phyloP scores from a whole-genome alignment of 2,113 vertebrate genomes.

The Tringa solitaria region DNA sequence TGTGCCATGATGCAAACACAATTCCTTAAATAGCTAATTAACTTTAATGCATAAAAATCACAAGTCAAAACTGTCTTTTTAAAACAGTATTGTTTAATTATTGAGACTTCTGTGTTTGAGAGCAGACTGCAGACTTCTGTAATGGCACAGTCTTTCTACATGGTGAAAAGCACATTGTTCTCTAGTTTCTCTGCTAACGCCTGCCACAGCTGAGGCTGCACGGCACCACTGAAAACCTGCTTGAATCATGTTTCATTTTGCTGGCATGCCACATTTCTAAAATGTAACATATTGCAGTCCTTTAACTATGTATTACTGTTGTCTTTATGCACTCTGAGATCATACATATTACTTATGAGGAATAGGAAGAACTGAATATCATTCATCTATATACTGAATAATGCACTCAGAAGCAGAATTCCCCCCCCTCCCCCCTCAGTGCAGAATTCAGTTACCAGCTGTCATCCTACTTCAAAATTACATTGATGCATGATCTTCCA shows the following conservation, averaged over 20 bases:
- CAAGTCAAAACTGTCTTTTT: neutral
- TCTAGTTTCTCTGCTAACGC: neutral
- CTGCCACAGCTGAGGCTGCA: neutral
- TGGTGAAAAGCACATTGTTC: rapidly evolving
- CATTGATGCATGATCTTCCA: neutral
- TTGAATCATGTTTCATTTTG: neutral
- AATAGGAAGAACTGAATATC: neutral
- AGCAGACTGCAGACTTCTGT: neutral
- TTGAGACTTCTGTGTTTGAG: neutral
- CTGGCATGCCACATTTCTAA: neutral
- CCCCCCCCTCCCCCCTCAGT: neutral
- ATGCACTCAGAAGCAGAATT: neutral
- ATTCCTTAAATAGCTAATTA: neutral
- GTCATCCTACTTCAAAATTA: neutral
- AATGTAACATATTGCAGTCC: neutral
- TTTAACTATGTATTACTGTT: neutral
- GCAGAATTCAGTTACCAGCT: neutral
- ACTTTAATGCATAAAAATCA: neutral
- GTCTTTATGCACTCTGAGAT: neutral
- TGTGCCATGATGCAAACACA: neutral
- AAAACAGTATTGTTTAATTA: neutral
- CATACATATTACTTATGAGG: neutral
- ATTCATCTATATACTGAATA: neutral
- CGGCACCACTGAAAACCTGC: neutral
- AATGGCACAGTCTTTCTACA: neutral